Percentiles rank a stretch among this genome's conserved stretches.
Evolutionary conservation across 2,113 vertebrate genomes (phyloP).

Genomic region (Salvator merianae): DNA sequence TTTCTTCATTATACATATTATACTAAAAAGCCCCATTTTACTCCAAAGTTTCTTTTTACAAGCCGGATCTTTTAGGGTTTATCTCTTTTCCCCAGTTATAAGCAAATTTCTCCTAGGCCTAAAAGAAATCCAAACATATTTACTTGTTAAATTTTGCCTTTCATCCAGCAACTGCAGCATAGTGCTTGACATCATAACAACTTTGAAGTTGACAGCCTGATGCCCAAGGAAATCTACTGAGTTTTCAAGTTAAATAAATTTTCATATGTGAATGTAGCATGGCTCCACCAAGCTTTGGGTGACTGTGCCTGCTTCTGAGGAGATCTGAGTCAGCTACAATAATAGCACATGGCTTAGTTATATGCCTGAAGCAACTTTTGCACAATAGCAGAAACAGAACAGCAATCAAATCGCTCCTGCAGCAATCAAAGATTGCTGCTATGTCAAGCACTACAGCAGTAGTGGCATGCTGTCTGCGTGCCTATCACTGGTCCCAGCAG

Average conservation of each 20-base stretch:
- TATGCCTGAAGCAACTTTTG: too few relatives aligned
- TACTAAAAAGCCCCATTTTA: slow-evolving; percentile 40
- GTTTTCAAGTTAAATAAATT: neutral
- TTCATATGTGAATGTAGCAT: too few relatives aligned
- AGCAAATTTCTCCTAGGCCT: neutral
- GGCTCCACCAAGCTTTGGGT: too few relatives aligned
- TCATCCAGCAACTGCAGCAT: neutral
- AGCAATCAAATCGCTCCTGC: too few relatives aligned
- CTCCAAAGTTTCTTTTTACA: slow-evolving; percentile 18
- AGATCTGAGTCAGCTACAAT: too few relatives aligned
- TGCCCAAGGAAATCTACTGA: neutral
- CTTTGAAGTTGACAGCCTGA: neutral
- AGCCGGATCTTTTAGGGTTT: neutral
- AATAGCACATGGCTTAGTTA: too few relatives aligned
- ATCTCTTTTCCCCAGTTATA: slow-evolving; percentile 3
- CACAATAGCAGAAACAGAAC: too few relatives aligned
- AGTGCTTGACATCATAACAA: neutral
- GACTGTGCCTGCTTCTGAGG: too few relatives aligned
- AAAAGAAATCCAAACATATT: neutral
- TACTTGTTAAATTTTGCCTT: neutral
- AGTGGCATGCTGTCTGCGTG: too few relatives aligned
- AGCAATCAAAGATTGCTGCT: too few relatives aligned
- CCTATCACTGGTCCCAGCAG: too few relatives aligned
- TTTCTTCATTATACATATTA: slow-evolving; percentile 46
- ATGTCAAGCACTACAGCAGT: too few relatives aligned